Conservation (phyloP, 1,140 invertebrate genomes). For the Drosophila kohkoa region DNA sequence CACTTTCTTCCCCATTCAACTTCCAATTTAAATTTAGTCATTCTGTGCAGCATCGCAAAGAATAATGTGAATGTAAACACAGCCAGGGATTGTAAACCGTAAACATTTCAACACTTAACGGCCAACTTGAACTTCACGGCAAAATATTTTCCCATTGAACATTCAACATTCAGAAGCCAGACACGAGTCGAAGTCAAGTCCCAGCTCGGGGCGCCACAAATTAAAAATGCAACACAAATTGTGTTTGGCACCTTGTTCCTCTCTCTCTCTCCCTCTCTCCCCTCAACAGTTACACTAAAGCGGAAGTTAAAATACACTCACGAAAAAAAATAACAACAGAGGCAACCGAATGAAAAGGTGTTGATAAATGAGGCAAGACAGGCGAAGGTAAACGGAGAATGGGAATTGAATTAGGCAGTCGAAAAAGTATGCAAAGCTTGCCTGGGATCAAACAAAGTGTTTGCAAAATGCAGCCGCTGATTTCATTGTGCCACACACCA, state of each 20-base stretch:
- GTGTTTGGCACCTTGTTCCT: constrained; percentile 73
- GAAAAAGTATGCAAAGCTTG: constrained; percentile 54
- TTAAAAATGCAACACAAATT: constrained; percentile 82
- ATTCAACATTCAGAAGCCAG: constrained; percentile 21
- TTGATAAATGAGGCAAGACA: constrained; percentile 70
- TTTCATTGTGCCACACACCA: constrained; percentile 22
- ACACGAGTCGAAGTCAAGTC: constrained; percentile 12
- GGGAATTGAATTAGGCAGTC: constrained; percentile 73
- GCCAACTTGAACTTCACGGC: constrained; percentile 60
- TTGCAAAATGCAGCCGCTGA: constrained; percentile 54
- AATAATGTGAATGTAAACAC: neutral
- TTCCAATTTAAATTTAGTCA: constrained; percentile 11
- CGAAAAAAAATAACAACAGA: constrained; percentile 7
- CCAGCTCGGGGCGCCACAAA: constrained; percentile 43
- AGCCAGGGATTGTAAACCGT: neutral
- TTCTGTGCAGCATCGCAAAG: constrained; percentile 19
- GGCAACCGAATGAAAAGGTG: constrained; percentile 64
- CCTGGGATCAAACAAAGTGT: constrained; percentile 39
- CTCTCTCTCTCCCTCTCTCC: neutral
- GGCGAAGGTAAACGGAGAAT: neutral
- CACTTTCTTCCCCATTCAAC: too few species aligned
- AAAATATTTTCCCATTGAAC: constrained; percentile 11
- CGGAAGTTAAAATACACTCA: constrained; percentile 47
- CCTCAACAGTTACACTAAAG: neutral
- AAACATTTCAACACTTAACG: constrained; percentile 51